A percentile compares a stretch with the other conserved stretches of the same genome.
Evolutionary conservation across 2,797 vertebrate genomes (phyloP).

Genomic region (Esox lucius): DNA sequence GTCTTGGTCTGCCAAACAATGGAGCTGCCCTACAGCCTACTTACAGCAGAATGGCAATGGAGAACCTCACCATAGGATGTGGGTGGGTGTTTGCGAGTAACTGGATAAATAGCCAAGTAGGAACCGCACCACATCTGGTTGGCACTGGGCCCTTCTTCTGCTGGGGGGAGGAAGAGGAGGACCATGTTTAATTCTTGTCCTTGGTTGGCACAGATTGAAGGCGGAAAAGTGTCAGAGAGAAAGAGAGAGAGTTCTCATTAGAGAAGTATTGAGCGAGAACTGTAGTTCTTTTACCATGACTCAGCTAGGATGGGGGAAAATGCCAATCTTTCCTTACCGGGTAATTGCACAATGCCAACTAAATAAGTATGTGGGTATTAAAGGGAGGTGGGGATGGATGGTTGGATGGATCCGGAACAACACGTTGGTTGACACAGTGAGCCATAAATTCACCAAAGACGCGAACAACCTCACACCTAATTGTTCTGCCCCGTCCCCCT

Average conservation of each 20-base stretch:
- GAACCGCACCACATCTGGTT: slow-evolving; percentile 57
- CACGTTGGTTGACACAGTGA: slow-evolving; percentile 35
- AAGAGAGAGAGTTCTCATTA: too few species aligned
- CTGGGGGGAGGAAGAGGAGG: too few species aligned
- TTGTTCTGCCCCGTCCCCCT: slow-evolving; percentile 17
- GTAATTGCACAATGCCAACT: slow-evolving; percentile 45
- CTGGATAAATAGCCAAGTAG: slow-evolving; percentile 50
- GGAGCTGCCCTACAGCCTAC: neutral
- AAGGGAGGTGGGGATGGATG: slow-evolving; percentile 40
- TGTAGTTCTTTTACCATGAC: slow-evolving; percentile 40
- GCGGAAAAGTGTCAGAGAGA: neutral
- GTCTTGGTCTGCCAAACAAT: slow-evolving; percentile 35
- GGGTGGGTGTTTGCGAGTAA: slow-evolving; percentile 45
- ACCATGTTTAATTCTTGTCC: too few species aligned
- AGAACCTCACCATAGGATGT: slow-evolving; percentile 22
- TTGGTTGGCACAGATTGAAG: neutral
- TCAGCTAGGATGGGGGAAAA: slow-evolving; percentile 56
- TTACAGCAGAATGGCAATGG: slow-evolving; percentile 13
- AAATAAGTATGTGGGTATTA: slow-evolving; percentile 37
- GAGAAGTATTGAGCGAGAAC: too few species aligned
- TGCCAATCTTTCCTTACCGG: slow-evolving; percentile 18
- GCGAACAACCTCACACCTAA: slow-evolving; percentile 42
- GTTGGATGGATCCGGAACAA: slow-evolving; percentile 17
- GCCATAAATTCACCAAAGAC: slow-evolving; percentile 45
- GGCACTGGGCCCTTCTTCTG: slow-evolving; percentile 38